A percentile compares a stretch with the other conserved stretches of the same genome.
Conservation (phyloP, 2,888 invertebrate species). For the Odiellus spinosus region DNA sequence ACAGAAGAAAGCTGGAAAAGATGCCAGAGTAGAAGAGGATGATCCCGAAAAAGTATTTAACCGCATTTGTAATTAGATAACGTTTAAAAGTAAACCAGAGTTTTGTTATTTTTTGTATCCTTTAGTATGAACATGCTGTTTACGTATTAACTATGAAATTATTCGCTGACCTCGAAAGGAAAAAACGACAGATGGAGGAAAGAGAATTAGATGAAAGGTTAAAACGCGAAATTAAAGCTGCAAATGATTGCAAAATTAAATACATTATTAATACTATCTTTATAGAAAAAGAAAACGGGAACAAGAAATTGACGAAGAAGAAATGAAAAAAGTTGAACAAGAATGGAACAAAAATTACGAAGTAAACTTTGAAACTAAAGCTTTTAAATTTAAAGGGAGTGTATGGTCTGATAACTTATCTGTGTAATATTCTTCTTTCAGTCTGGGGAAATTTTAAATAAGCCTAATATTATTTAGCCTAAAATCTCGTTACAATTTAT, state of each 20-base stretch:
- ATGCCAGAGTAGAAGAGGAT: constrained; percentile 53
- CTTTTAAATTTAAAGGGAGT: too few species aligned
- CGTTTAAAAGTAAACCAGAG: not conserved
- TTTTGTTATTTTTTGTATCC: constrained; percentile 21
- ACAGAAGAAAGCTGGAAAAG: constrained; percentile 61
- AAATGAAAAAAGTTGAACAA: constrained; percentile 69
- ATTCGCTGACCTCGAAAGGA: constrained; percentile 87
- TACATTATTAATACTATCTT: not conserved
- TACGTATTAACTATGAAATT: constrained; percentile 99
- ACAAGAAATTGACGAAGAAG: constrained; percentile 80
- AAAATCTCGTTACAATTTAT: too few species aligned
- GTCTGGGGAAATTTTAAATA: too few species aligned
- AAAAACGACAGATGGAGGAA: constrained; percentile 66
- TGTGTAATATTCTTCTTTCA: too few species aligned
- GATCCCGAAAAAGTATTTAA: constrained; percentile 31
- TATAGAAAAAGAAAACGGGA: constrained; percentile 73
- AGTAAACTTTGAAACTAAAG: constrained; percentile 33
- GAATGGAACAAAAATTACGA: constrained; percentile 99
- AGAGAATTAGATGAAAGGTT: constrained; percentile 60
- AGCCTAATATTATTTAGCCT: too few species aligned
- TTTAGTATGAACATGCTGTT: constrained; percentile 64
- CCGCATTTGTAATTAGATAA: not conserved
- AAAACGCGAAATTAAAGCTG: not conserved
- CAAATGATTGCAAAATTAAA: not conserved
- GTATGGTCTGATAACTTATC: too few species aligned